Conservation (phyloP, 2,888 invertebrate genomes). For the Idaea dimidiata region DNA sequence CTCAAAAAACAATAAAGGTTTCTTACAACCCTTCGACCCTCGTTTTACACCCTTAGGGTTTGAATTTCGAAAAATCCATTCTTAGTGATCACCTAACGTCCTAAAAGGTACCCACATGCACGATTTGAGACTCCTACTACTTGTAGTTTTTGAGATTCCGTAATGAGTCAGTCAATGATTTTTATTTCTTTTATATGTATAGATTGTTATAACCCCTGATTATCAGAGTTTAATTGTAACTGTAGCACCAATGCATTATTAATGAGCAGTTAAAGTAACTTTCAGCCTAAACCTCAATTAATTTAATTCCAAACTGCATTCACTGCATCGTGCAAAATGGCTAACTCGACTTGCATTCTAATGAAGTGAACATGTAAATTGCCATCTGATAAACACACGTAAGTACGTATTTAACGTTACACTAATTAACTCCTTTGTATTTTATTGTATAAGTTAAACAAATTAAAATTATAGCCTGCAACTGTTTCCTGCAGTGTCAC, state of each 20-base stretch:
- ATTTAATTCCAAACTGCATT: conserved; percentile 31
- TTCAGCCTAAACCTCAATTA: conserved; percentile 19
- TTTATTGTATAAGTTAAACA: conserved; percentile 8
- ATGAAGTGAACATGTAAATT: conserved; percentile 30
- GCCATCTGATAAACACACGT: conserved; percentile 33
- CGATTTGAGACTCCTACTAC: too few species aligned
- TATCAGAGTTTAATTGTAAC: background rate
- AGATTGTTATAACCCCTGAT: background rate
- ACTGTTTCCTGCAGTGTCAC: conserved; percentile 12
- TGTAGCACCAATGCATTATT: conserved; percentile 6
- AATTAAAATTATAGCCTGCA: conserved; percentile 14
- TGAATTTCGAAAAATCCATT: too few species aligned
- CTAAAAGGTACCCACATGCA: too few species aligned
- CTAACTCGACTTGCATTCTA: conserved; percentile 35
- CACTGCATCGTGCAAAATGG: conserved; percentile 22
- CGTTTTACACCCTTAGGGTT: too few species aligned
- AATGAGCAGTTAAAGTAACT: conserved; percentile 8
- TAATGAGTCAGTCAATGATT: too few species aligned
- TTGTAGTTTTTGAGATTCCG: too few species aligned
- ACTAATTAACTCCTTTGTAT: conserved; percentile 7
- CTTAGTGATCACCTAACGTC: too few species aligned
- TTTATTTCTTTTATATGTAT: too few species aligned
- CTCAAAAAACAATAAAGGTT: too few species aligned
- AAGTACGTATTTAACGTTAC: conserved; percentile 11
- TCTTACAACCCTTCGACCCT: too few species aligned